These are phyloP conservation scores for Hippocampus barbouri DNA, from an alignment of 2,113 vertebrate species.

Conservation along the genomic window DNA sequence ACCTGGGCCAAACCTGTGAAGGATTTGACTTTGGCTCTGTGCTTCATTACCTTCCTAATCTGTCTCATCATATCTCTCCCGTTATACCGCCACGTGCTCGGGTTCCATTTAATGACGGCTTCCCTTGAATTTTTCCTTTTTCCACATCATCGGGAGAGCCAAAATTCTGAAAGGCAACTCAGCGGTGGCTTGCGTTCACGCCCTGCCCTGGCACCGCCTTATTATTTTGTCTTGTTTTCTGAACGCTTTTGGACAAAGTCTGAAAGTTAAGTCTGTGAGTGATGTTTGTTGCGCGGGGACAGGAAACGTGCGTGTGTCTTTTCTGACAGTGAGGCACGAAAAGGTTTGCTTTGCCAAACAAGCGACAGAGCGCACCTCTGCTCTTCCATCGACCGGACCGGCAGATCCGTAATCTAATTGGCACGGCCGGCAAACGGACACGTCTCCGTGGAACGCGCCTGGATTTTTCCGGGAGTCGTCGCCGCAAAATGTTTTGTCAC, in stretches of 20 bases:
- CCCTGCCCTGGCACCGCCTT: too few relatives aligned
- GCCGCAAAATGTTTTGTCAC: conserved; percentile 22
- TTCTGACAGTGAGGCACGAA: neutral
- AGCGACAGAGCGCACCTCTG: conserved; percentile 53
- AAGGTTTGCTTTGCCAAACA: conserved; percentile 23
- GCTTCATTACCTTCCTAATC: conserved; percentile 53
- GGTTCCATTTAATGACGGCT: conserved; percentile 29
- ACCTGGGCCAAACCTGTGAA: conserved; percentile 19
- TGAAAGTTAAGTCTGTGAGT: neutral
- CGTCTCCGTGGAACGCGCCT: conserved; percentile 58
- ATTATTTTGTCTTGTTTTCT: too few relatives aligned
- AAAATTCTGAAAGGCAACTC: neutral
- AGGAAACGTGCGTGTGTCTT: neutral
- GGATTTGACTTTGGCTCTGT: conserved; percentile 30
- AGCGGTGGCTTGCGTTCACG: too few relatives aligned
- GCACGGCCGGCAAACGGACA: conserved; percentile 64
- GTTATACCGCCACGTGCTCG: conserved; percentile 36
- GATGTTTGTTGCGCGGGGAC: neutral
- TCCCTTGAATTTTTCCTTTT: neutral
- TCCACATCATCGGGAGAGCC: neutral
- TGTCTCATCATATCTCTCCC: conserved; percentile 37
- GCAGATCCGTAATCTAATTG: conserved; percentile 78
- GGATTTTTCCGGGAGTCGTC: conserved; percentile 34
- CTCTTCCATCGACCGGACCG: conserved; percentile 73
- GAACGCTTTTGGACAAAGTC: too few relatives aligned